Base-by-base conservation (phyloP, 2,888 invertebrate genomes). In the Iphiclides podalirius region DNA sequence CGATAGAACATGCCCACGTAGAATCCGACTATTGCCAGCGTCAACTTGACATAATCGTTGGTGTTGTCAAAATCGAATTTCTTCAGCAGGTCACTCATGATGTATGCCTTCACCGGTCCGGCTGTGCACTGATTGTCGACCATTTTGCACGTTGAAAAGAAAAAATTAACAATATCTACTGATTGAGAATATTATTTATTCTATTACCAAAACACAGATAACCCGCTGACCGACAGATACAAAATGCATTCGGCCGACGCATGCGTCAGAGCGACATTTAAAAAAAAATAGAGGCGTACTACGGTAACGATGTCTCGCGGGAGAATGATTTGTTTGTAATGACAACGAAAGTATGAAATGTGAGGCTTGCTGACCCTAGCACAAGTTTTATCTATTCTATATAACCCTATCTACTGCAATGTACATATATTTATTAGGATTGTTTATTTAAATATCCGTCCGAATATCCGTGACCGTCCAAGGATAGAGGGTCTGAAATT, bases 51-150 rank as follows among this genome's bases (percentile, higher is more conserved):
- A 52, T 79, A 70, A 63, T 86, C 85, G 58, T 78, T 82, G 13
- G 75, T 77, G 1, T 75, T 72, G 31, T 84, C 80, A 36, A 75
- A 67, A 59, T 85, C 77, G 37, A 85, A 78, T 57, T 77, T 86
- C 65, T 81, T 83, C 66, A 85, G 67, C 39, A 86, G 57, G 63
- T 86, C 85, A 79, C 87, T 87, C 87, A 87, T 87, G 69, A 86
- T 85, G 81, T 77, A 83, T 55, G 79, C 75, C 70, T 80, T 86
- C 59, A 55, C 79, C 59, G 59, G 78, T 70, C 81, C 63, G 52
- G 78, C 77, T 54, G 65, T 75, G 54, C 86, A 88, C 80, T 84
- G 78, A 63, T 62, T 75, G 64, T 87, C 78, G 55, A 79, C 84
- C 86, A 88, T 86, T 46, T 62, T 68, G 58, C 53, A 61, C 61